Percentiles rank a stretch among this genome's conserved stretches.
These are phyloP conservation scores for Hydrozoanthus gracilis DNA, from an alignment of 92 coral and sea anemone species.

Conservation along the genomic window DNA sequence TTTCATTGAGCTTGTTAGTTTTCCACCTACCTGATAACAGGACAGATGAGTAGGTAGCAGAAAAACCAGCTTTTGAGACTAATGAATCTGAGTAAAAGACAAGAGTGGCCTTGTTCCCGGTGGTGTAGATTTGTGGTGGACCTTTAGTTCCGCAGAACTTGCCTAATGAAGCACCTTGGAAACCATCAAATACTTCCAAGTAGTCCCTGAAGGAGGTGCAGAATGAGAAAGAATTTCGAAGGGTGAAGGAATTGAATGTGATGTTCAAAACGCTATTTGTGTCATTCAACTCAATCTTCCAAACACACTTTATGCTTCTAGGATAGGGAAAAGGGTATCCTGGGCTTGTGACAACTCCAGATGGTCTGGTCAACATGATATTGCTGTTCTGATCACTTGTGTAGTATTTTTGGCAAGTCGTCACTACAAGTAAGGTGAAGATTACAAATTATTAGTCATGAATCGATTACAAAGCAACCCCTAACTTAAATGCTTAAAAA, in stretches of 20 bases:
- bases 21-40: background rate
- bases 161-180: background rate
- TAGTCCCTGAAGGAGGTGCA: background rate
- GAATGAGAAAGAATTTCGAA: background rate
- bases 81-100: background rate
- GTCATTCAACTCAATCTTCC: background rate
- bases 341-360: constrained; percentile 17
- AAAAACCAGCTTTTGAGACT: background rate
- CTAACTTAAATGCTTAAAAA: too few species aligned
- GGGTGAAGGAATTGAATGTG: constrained; percentile 7
- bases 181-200: constrained; percentile 23
- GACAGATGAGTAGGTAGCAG: constrained; percentile 24
- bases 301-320: background rate
- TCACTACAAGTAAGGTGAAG: background rate
- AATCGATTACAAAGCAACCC: background rate
- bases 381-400: constrained; percentile 22
- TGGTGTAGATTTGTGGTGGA: constrained; percentile 10
- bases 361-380: background rate
- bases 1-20: too few species aligned
- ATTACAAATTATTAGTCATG: too few species aligned
- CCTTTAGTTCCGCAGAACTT: background rate
- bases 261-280: background rate
- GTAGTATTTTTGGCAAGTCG: background rate
- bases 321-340: constrained; percentile 5
- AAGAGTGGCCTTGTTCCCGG: background rate